Percentiles rank a stretch among this genome's conserved stretches.
Conservation (phyloP, 2,113 vertebrate genomes). For the Rynchops niger region DNA sequence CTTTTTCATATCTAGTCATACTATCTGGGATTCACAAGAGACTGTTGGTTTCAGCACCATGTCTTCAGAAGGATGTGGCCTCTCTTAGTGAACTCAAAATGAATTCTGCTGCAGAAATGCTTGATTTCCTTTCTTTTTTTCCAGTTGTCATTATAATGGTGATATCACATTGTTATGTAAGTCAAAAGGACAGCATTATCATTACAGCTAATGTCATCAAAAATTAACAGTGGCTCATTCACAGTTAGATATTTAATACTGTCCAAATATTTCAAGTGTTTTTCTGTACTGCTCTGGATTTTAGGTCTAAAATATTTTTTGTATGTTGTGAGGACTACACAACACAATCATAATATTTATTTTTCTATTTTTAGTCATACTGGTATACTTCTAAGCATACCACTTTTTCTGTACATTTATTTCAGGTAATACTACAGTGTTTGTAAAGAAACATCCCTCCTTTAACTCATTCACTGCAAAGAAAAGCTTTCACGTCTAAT, state of each 20-base stretch:
- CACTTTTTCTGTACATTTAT: neutral
- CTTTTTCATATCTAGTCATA: neutral
- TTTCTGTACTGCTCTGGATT: neutral
- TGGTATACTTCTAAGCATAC: neutral
- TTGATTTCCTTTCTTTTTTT: constrained; percentile 9
- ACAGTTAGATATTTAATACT: constrained; percentile 36
- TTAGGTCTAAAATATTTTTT: neutral
- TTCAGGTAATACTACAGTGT: neutral
- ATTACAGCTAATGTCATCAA: constrained; percentile 39
- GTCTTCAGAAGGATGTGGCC: neutral
- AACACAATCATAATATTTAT: fast-evolving
- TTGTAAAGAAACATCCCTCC: neutral
- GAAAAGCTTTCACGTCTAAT: neutral
- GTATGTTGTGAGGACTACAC: neutral
- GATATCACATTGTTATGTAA: constrained; percentile 12
- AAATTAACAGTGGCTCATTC: constrained; percentile 49
- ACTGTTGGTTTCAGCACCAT: neutral
- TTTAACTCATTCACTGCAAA: neutral
- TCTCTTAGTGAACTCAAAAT: constrained; percentile 37
- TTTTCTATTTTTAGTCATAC: neutral
- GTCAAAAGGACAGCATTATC: constrained; percentile 30
- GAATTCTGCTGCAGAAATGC: constrained; percentile 37
- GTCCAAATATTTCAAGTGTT: neutral
- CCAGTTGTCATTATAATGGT: constrained; percentile 32
- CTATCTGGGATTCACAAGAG: neutral